Percentiles rank a stretch among this genome's conserved stretches.
Conservation (phyloP, 1,140 invertebrate genomes). For the Tetragonula clypearis region DNA sequence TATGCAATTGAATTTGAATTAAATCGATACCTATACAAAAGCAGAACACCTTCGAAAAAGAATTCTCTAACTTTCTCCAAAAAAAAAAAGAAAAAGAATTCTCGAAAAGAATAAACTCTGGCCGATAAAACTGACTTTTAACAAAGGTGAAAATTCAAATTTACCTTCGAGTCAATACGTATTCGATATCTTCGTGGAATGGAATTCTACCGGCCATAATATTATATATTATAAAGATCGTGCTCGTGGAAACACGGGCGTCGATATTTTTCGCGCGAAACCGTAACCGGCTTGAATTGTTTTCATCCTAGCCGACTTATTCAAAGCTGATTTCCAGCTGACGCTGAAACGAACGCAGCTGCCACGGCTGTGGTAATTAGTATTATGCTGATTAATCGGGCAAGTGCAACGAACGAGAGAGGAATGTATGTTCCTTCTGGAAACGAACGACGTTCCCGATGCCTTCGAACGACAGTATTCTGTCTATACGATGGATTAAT, state of each 20-base stretch:
- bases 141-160: too few relatives aligned
- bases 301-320: conserved; percentile 34
- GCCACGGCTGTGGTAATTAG: conserved; percentile 39
- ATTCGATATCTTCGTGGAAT: too few relatives aligned
- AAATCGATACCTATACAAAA: too few relatives aligned
- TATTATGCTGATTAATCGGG: conserved; percentile 48
- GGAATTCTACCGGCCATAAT: too few relatives aligned
- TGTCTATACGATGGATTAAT: conserved; percentile 6
- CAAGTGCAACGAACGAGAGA: conserved; percentile 34
- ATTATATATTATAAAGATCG: too few relatives aligned
- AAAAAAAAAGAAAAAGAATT: too few relatives aligned
- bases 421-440: conserved; percentile 11
- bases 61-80: too few relatives aligned
- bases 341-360: conserved; percentile 37
- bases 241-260: neutral
- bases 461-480: neutral
- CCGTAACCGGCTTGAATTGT: neutral
- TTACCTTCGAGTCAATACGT: too few relatives aligned
- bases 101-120: too few relatives aligned
- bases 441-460: neutral
- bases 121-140: too few relatives aligned
- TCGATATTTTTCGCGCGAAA: conserved; percentile 19
- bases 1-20: too few relatives aligned
- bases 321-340: conserved; percentile 38
- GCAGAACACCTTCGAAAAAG: too few relatives aligned